These are phyloP conservation scores for Lumbricus terrestris DNA, from an alignment of 2,888 invertebrate genomes.

Conservation along the genomic window DNA sequence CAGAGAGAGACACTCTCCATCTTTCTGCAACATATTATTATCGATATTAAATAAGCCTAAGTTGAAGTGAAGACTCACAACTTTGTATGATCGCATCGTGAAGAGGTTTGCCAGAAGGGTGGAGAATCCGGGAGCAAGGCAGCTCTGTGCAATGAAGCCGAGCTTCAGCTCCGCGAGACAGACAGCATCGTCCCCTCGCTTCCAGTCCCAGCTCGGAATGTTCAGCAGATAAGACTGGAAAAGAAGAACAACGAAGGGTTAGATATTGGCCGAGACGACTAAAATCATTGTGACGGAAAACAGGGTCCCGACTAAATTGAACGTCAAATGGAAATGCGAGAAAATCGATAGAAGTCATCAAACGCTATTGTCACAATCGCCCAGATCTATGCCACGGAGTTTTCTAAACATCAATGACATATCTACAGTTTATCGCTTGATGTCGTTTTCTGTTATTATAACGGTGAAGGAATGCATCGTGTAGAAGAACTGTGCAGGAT, in stretches of 20 bases:
- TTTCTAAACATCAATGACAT: not conserved
- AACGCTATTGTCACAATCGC: not conserved
- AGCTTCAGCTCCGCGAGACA: not conserved
- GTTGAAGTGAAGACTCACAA: slow-evolving; percentile 51
- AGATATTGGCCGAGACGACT: too few relatives aligned
- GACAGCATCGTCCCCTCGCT: not conserved
- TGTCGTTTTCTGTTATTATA: not conserved
- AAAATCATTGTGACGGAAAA: not conserved
- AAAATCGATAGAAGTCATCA: not conserved
- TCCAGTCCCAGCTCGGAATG: slow-evolving; percentile 71
- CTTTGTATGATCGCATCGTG: slow-evolving; percentile 81
- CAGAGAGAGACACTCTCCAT: too few relatives aligned
- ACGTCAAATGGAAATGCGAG: not conserved
- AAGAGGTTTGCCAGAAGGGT: slow-evolving; percentile 99
- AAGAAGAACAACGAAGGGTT: too few relatives aligned
- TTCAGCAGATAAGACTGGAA: slow-evolving; percentile 93
- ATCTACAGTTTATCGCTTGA: not conserved
- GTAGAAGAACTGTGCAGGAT: too few relatives aligned
- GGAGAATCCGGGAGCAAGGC: slow-evolving; percentile 76
- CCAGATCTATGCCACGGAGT: not conserved
- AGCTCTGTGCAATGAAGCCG: not conserved
- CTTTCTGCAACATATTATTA: not conserved
- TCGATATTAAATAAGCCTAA: too few relatives aligned
- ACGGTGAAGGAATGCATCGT: too few relatives aligned
- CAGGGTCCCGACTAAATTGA: not conserved